These are phyloP conservation scores for Drosophila arawakana DNA, from an alignment of 1,140 invertebrate species.

Conservation along the genomic window DNA sequence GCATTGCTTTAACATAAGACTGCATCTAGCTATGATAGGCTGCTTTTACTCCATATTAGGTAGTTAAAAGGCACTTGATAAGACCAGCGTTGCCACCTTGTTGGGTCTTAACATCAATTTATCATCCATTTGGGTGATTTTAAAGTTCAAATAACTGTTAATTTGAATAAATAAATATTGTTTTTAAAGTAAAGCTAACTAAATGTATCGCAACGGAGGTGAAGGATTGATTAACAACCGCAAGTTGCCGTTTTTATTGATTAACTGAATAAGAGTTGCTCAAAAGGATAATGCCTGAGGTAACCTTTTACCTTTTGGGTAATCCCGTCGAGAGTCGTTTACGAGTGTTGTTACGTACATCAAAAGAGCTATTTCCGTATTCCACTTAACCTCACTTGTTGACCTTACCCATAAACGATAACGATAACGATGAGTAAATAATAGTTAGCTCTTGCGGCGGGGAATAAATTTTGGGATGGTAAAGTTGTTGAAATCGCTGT, in stretches of 20 bases:
- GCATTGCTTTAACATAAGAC: too few relatives aligned
- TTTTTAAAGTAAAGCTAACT: too few relatives aligned
- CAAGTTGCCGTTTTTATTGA: not conserved
- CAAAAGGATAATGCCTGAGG: not conserved
- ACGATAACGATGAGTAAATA: conserved; percentile 59
- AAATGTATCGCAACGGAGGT: too few relatives aligned
- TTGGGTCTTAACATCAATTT: too few relatives aligned
- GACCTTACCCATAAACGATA: conserved; percentile 47
- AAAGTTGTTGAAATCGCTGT: conserved; percentile 31
- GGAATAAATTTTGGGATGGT: not conserved
- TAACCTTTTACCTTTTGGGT: conserved; percentile 22
- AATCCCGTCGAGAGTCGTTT: conserved; percentile 14
- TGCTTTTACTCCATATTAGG: too few relatives aligned
- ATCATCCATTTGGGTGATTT: too few relatives aligned
- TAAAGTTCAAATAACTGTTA: too few relatives aligned
- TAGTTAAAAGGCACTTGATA: too few relatives aligned
- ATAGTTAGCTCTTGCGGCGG: not conserved
- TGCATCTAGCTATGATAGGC: too few relatives aligned
- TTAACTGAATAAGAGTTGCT: not conserved
- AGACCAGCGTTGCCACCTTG: too few relatives aligned
- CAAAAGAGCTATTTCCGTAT: conserved; percentile 28
- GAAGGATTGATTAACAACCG: not conserved
- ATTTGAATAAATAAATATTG: too few relatives aligned
- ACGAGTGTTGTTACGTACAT: conserved; percentile 8
- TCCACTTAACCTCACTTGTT: conserved; percentile 51